Percentiles rank a stretch among this genome's conserved stretches.
Conservation (phyloP, 2,888 invertebrate species). For the Scotopteryx bipunctaria region DNA sequence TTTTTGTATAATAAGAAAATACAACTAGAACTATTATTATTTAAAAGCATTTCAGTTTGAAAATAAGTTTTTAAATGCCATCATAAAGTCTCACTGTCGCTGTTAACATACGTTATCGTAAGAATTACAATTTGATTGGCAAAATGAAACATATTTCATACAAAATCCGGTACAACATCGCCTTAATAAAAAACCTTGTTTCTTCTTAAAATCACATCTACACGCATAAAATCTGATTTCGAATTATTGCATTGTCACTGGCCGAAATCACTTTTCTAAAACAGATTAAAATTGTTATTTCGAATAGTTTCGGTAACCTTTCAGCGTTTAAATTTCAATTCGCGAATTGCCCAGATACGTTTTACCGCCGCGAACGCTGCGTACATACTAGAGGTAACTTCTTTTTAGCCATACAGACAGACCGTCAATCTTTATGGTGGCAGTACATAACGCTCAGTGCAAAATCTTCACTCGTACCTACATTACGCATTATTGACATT, state of each 20-base stretch:
- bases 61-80: too few relatives aligned
- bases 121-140: too few relatives aligned
- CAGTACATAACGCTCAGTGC: constrained; percentile 1
- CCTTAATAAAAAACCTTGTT: too few relatives aligned
- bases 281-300: constrained; percentile 2
- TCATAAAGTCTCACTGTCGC: too few relatives aligned
- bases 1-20: too few relatives aligned
- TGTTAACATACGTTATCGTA: too few relatives aligned
- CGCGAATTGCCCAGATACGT: constrained; percentile 50
- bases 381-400: constrained; percentile 47
- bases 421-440: constrained; percentile 19
- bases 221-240: too few relatives aligned
- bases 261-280: constrained; percentile 5
- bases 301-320: constrained; percentile 20
- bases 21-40: too few relatives aligned
- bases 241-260: constrained; percentile 12
- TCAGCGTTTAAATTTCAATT: constrained; percentile 27
- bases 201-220: too few relatives aligned
- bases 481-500: constrained; percentile 14
- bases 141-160: too few relatives aligned
- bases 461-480: constrained; percentile 30
- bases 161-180: too few relatives aligned
- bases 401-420: constrained; percentile 27
- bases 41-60: too few relatives aligned
- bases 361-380: constrained; percentile 56